These are phyloP conservation scores for Pherbina coryleti DNA, from an alignment of 2,888 invertebrate genomes.

Conservation along the genomic window DNA sequence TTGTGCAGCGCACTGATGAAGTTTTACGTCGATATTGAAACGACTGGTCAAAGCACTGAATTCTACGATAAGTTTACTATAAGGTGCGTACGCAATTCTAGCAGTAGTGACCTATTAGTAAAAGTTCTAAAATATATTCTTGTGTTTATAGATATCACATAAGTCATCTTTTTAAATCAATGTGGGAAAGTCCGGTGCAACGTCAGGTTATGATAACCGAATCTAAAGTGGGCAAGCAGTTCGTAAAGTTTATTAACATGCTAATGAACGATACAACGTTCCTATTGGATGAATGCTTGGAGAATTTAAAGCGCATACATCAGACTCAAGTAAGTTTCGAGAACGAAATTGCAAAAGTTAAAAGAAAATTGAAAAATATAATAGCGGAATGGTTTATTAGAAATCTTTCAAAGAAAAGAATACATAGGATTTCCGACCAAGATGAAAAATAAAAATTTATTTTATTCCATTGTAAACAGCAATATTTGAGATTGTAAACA, in stretches of 20 bases:
- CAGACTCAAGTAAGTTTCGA: constrained; percentile 80
- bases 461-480: too few species aligned
- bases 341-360: background rate
- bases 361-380: background rate
- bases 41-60: constrained; percentile 97
- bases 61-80: constrained; percentile 99
- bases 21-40: constrained; percentile 98
- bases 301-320: constrained; percentile 89
- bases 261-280: constrained; percentile 98
- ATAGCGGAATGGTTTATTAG: too few species aligned
- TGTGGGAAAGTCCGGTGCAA: constrained; percentile 95
- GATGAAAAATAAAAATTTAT: too few species aligned
- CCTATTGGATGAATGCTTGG: constrained; percentile 93
- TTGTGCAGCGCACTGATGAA: constrained; percentile 94
- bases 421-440: too few species aligned
- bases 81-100: constrained; percentile 69
- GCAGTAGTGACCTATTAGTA: background rate
- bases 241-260: constrained; percentile 96
- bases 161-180: constrained; percentile 93
- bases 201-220: constrained; percentile 89
- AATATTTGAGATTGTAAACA: too few species aligned
- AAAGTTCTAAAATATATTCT: background rate
- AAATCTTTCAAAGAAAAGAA: too few species aligned
- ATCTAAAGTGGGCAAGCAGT: constrained; percentile 90
- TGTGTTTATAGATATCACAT: constrained; percentile 81